Evolutionary conservation across 1,140 invertebrate genomes (phyloP).

Genomic region (Zophobas atratus): DNA sequence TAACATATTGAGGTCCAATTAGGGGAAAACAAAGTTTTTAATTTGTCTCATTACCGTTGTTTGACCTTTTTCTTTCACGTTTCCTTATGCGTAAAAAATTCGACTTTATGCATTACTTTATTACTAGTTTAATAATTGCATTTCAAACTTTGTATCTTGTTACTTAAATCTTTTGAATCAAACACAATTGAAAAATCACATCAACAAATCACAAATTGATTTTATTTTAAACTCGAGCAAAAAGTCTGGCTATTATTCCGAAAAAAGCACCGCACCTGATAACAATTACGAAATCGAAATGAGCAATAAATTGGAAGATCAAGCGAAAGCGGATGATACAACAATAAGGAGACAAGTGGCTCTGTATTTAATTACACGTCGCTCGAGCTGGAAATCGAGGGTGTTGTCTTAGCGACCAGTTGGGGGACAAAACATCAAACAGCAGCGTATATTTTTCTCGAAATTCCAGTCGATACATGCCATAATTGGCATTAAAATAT

Average conservation of each 20-base stretch:
- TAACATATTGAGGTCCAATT: no score
- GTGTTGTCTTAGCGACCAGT: constrained; percentile 57
- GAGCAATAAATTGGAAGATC: constrained; percentile 56
- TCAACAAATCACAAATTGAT: not conserved
- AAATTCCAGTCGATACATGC: constrained; percentile 24
- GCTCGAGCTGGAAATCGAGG: constrained; percentile 46
- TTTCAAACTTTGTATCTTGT: no score
- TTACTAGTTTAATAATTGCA: no score
- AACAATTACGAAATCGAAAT: constrained; percentile 46
- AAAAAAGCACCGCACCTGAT: constrained; percentile 34
- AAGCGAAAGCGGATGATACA: constrained; percentile 47
- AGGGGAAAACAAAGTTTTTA: no score
- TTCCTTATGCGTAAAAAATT: no score
- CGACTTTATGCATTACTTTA: no score
- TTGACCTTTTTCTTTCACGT: no score
- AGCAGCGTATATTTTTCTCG: constrained; percentile 5
- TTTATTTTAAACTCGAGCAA: not conserved
- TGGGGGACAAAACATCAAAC: constrained; percentile 47
- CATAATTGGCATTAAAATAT: constrained; percentile 43
- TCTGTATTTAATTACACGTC: constrained; percentile 53
- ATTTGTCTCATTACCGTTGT: no score
- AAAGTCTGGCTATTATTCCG: not conserved
- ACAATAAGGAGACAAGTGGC: constrained; percentile 55
- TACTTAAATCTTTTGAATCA: no score
- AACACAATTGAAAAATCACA: no score